Conservation (phyloP, 2,888 invertebrate genomes). For the Pandemis heparana region DNA sequence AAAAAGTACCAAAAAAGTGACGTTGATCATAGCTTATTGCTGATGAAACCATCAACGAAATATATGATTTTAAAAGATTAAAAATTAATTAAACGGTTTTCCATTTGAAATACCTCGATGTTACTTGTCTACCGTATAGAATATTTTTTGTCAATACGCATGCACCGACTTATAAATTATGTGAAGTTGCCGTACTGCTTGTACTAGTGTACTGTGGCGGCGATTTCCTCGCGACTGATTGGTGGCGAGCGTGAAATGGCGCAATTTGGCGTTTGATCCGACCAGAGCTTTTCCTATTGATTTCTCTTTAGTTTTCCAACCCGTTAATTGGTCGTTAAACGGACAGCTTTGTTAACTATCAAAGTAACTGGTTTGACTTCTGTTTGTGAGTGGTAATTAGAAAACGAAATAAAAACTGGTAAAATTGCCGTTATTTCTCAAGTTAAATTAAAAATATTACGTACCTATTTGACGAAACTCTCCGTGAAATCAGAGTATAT, state of each 20-base stretch:
- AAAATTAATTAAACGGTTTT: too few species aligned
- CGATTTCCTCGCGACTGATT: conserved; percentile 54
- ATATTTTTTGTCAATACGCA: neutral
- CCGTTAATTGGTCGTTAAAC: conserved; percentile 36
- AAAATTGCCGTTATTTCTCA: too few species aligned
- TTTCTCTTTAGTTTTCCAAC: conserved; percentile 44
- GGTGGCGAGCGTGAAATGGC: conserved; percentile 56
- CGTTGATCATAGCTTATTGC: too few species aligned
- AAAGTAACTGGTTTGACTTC: conserved; percentile 9
- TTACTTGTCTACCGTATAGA: neutral
- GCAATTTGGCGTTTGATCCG: conserved; percentile 46
- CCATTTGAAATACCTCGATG: neutral
- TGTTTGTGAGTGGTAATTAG: conserved; percentile 16
- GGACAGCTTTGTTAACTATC: conserved; percentile 22
- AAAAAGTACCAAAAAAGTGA: too few species aligned
- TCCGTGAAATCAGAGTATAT: neutral
- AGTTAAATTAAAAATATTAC: too few species aligned
- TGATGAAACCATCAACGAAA: too few species aligned
- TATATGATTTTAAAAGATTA: too few species aligned
- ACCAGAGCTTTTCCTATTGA: conserved; percentile 45
- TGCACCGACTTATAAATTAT: neutral
- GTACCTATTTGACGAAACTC: too few species aligned
- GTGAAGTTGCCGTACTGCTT: conserved; percentile 30
- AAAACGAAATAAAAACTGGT: neutral
- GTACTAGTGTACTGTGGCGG: conserved; percentile 39